Evolutionary conservation across 2,797 vertebrate species (phyloP).

Genomic region (Tenualosa ilisha): DNA sequence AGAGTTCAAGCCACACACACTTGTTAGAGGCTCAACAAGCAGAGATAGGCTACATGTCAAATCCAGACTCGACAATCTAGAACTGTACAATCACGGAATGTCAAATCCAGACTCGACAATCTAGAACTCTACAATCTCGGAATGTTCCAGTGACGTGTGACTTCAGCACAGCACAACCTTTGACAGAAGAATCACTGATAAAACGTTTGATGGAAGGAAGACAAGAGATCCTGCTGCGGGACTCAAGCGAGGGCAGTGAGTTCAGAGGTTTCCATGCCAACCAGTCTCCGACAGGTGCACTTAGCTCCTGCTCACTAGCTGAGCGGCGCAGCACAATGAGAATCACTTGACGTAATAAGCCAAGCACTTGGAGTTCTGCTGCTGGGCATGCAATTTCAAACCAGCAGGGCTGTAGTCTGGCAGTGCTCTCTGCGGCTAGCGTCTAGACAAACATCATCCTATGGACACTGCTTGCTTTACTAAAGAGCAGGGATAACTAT

Average conservation of each 20-base stretch:
- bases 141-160: background rate
- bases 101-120: background rate
- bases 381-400: background rate
- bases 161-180: background rate
- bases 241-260: background rate
- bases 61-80: background rate
- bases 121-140: background rate
- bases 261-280: slow-evolving; percentile 12
- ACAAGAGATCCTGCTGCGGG: background rate
- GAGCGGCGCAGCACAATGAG: background rate
- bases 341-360: background rate
- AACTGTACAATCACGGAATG: background rate
- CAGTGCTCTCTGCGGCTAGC: too few relatives aligned
- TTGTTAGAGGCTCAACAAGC: background rate
- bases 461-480: too few relatives aligned
- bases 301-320: background rate
- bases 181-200: too few relatives aligned
- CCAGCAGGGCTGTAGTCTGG: too few relatives aligned
- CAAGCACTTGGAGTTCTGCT: background rate
- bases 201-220: too few relatives aligned
- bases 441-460: too few relatives aligned
- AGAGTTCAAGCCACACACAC: background rate
- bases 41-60: background rate
- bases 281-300: background rate
- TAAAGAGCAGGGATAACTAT: too few relatives aligned